Evolutionary conservation across 1,140 invertebrate species (phyloP).

Genomic region (Drosophila trapezifrons): DNA sequence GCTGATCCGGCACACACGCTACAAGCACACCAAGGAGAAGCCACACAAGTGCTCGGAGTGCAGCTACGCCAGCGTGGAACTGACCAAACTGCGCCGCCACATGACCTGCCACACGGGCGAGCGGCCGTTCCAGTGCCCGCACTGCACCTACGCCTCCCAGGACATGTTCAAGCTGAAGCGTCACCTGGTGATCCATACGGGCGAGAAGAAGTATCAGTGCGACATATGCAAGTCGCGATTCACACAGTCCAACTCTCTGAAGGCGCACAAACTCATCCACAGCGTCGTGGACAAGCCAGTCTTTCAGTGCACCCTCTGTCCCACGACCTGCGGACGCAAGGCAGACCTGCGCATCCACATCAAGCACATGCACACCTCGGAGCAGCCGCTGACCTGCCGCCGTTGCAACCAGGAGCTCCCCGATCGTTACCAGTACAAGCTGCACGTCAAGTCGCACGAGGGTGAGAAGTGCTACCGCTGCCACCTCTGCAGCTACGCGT

Average conservation of each 20-base stretch:
- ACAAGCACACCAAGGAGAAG: conserved; percentile 97
- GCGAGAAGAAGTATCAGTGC: conserved; percentile 93
- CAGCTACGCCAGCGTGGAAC: conserved; percentile 97
- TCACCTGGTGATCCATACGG: conserved; percentile 97
- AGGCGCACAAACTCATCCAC: conserved; percentile 97
- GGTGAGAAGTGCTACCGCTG: conserved; percentile 98
- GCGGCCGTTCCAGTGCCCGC: conserved; percentile 91
- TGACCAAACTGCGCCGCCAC: conserved; percentile 96
- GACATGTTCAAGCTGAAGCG: conserved; percentile 99
- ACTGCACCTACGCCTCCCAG: conserved; percentile 98
- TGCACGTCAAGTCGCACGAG: conserved; percentile 90
- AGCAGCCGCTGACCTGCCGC: conserved; percentile 96
- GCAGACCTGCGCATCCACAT: conserved; percentile 98
- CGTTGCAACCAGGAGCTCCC: conserved; percentile 96
- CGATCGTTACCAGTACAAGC: conserved; percentile 92
- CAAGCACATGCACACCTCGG: conserved; percentile 97
- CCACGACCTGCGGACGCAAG: conserved; percentile 97
- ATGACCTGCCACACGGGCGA: conserved; percentile 95
- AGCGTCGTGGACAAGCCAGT: conserved; percentile 96
- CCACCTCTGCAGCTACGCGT: conserved; percentile 96
- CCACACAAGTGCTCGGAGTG: conserved; percentile 97
- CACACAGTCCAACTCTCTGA: conserved; percentile 97
- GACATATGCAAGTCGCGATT: conserved; percentile 96
- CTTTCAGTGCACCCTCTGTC: conserved; percentile 97
- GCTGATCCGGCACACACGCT: conserved; percentile 95